These are phyloP conservation scores for Xanthorhoe spadicearia DNA, from an alignment of 2,888 invertebrate genomes.

Conservation along the genomic window DNA sequence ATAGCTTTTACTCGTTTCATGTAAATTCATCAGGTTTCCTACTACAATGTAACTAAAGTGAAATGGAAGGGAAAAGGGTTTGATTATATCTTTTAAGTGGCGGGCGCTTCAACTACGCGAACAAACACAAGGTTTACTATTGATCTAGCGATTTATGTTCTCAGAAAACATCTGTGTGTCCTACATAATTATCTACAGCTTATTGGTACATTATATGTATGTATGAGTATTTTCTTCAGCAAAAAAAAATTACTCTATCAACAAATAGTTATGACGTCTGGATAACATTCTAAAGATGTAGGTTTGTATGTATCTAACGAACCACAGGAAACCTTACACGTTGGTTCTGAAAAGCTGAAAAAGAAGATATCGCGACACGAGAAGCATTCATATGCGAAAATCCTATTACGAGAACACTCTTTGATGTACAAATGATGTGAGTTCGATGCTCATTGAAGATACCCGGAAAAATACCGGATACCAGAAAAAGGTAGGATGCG, in stretches of 20 bases:
- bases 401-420: conserved; percentile 46
- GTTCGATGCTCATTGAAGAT: conserved; percentile 39
- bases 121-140: conserved; percentile 8
- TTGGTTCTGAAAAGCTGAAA: conserved; percentile 39
- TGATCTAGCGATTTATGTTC: conserved; percentile 4
- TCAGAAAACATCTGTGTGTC: neutral
- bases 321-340: conserved; percentile 6
- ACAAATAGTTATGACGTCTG: neutral
- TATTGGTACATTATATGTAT: no score
- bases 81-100: conserved; percentile 36
- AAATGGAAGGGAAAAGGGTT: conserved; percentile 28
- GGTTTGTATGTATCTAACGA: conserved; percentile 7
- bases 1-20: conserved; percentile 14
- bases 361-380: conserved; percentile 42
- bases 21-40: conserved; percentile 15
- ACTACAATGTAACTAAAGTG: conserved; percentile 14
- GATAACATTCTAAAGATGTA: neutral
- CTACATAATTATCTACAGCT: no score
- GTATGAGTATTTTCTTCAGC: neutral
- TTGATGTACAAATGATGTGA: conserved; percentile 45
- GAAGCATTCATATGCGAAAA: conserved; percentile 46
- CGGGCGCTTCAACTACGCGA: conserved; percentile 23
- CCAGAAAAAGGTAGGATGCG: conserved; percentile 10
- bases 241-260: no score
- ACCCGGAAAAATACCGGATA: conserved; percentile 30